Evolutionary conservation across 2,888 invertebrate species (phyloP).

Genomic region (Tillus elongatus): DNA sequence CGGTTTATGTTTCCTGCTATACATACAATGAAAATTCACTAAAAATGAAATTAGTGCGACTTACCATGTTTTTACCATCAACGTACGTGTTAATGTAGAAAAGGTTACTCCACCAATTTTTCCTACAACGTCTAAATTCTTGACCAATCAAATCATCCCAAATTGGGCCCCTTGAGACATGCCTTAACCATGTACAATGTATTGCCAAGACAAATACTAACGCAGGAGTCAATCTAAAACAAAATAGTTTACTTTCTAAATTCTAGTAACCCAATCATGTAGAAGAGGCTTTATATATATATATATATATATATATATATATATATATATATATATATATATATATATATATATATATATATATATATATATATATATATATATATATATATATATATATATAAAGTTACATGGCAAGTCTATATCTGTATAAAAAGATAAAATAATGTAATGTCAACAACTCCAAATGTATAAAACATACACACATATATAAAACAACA

Average conservation of each 20-base stretch:
- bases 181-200: constrained; percentile 26
- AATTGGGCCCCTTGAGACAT: constrained; percentile 26
- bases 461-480: too few relatives aligned
- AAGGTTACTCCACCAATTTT: constrained; percentile 30
- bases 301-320: too few relatives aligned
- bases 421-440: too few relatives aligned
- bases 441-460: too few relatives aligned
- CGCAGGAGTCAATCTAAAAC: constrained; percentile 27
- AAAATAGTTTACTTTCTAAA: background rate
- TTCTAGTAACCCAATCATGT: too few relatives aligned
- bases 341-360: too few relatives aligned
- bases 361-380: too few relatives aligned
- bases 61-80: constrained; percentile 26
- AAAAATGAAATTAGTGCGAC: constrained; percentile 7
- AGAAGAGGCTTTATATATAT: too few relatives aligned
- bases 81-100: constrained; percentile 28
- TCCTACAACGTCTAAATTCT: constrained; percentile 27
- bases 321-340: too few relatives aligned
- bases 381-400: too few relatives aligned
- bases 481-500: too few relatives aligned
- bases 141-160: constrained; percentile 26
- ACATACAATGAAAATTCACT: background rate
- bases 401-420: too few relatives aligned
- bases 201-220: constrained; percentile 23
- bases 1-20: background rate